Conservation (phyloP, 2,113 vertebrate species). For the Varanus komodoensis region DNA sequence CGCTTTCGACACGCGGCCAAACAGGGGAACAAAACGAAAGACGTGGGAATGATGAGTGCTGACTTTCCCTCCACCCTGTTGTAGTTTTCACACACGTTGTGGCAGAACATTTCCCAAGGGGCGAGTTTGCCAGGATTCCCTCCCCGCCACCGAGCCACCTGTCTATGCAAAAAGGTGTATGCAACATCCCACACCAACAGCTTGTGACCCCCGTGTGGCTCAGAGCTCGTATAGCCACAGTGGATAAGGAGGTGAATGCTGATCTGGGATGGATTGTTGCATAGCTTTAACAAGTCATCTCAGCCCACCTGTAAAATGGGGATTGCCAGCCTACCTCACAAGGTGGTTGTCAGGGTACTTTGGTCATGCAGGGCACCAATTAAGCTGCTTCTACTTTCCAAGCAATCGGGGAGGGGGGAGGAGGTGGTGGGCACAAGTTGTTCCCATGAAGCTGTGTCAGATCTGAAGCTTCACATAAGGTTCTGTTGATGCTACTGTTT, state of each 20-base stretch:
- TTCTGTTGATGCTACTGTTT: not conserved
- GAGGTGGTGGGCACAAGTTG: not conserved
- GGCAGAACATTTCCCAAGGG: not conserved
- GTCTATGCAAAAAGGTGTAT: constrained; percentile 19
- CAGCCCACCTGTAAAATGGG: constrained; percentile 7
- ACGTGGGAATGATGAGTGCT: not conserved
- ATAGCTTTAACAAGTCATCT: not conserved
- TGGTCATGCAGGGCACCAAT: not conserved
- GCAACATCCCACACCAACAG: not conserved
- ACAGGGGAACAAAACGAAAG: constrained; percentile 28
- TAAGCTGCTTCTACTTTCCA: not conserved
- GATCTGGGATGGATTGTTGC: not conserved
- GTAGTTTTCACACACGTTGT: not conserved
- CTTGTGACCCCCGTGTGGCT: not conserved
- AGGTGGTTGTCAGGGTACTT: not conserved
- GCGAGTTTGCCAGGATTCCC: not conserved
- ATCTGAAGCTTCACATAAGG: not conserved
- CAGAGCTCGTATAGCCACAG: not conserved
- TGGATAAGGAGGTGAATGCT: not conserved
- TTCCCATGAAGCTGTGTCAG: not conserved
- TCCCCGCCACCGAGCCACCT: not conserved
- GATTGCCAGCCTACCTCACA: not conserved
- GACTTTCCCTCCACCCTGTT: not conserved
- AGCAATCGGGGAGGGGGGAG: too few relatives aligned
- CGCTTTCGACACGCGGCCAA: not conserved